A percentile compares a stretch with the other conserved stretches of the same genome.
Evolutionary conservation across 2,113 vertebrate species (phyloP).

Genomic region (Cathartes aura): DNA sequence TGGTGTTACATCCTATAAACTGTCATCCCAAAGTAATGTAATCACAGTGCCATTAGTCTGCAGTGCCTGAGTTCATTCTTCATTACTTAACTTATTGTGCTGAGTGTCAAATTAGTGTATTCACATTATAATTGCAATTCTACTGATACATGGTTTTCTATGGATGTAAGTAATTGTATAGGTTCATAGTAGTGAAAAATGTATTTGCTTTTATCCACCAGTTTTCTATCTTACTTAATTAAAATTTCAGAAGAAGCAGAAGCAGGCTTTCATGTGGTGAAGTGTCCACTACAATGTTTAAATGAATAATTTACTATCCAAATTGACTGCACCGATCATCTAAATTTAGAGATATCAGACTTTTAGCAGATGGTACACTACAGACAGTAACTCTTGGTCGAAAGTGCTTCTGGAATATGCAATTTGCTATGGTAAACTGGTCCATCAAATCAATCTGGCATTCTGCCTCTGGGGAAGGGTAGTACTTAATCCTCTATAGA

Average conservation of each 20-base stretch:
- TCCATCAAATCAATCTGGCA: conserved; percentile 50
- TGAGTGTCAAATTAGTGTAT: background rate
- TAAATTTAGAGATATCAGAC: conserved; percentile 58
- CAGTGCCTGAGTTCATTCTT: background rate
- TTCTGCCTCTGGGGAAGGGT: conserved; percentile 27
- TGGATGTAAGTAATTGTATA: background rate
- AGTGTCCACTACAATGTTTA: conserved; percentile 31
- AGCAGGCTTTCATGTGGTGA: conserved; percentile 27
- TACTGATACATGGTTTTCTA: background rate
- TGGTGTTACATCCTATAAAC: background rate
- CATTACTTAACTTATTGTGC: background rate
- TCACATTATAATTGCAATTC: background rate
- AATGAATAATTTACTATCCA: conserved; percentile 54
- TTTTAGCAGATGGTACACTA: conserved; percentile 48
- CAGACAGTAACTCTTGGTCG: conserved; percentile 37
- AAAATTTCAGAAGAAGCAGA: conserved; percentile 11
- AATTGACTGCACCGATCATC: conserved; percentile 15
- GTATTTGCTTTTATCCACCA: background rate
- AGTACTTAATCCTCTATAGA: conserved; percentile 11
- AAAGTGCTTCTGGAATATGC: conserved; percentile 31
- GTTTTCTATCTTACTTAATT: background rate
- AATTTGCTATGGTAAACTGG: conserved; percentile 52
- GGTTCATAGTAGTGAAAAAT: background rate
- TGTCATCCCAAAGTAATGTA: background rate
- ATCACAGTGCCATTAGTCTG: background rate